phyloP scores from a whole-genome alignment of 1,140 invertebrate genomes.

The Monochamus saltuarius region DNA sequence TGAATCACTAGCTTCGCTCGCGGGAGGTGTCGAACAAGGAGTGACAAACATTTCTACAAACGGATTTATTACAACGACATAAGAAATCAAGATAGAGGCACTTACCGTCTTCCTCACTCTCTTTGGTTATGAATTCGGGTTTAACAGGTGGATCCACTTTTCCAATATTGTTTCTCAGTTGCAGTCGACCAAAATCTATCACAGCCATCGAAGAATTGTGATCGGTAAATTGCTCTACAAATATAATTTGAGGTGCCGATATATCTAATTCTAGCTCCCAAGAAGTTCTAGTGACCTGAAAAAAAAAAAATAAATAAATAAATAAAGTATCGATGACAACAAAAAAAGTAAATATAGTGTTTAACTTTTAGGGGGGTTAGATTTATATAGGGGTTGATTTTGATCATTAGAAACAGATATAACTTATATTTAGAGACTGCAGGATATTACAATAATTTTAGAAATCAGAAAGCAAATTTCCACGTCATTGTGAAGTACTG shows the following conservation, averaged over 20 bases:
- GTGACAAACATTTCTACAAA: conserved; percentile 76
- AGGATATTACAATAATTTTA: too few species aligned
- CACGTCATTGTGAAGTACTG: too few species aligned
- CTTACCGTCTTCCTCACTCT: conserved; percentile 57
- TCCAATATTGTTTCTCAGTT: conserved; percentile 63
- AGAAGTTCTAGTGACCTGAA: conserved; percentile 64
- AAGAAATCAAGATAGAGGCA: neutral
- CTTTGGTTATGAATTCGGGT: conserved; percentile 35
- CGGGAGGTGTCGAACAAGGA: conserved; percentile 89
- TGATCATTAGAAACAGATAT: too few species aligned
- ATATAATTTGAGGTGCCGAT: conserved; percentile 87
- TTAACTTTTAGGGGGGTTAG: too few species aligned
- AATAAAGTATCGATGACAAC: too few species aligned
- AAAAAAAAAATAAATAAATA: conserved; percentile 15
- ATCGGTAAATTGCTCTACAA: conserved; percentile 81
- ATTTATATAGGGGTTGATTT: too few species aligned
- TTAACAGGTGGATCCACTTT: conserved; percentile 28
- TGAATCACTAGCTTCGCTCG: conserved; percentile 66
- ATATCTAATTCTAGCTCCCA: conserved; percentile 91
- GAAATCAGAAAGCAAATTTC: too few species aligned
- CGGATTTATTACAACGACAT: neutral
- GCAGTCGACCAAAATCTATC: conserved; percentile 81
- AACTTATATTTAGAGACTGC: too few species aligned
- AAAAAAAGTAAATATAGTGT: too few species aligned
- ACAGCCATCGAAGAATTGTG: conserved; percentile 77